Evolutionary conservation across 2,797 vertebrate genomes (phyloP), one percentile per base, ranked within the genome.

Genomic region (Acanthornis magna): DNA sequence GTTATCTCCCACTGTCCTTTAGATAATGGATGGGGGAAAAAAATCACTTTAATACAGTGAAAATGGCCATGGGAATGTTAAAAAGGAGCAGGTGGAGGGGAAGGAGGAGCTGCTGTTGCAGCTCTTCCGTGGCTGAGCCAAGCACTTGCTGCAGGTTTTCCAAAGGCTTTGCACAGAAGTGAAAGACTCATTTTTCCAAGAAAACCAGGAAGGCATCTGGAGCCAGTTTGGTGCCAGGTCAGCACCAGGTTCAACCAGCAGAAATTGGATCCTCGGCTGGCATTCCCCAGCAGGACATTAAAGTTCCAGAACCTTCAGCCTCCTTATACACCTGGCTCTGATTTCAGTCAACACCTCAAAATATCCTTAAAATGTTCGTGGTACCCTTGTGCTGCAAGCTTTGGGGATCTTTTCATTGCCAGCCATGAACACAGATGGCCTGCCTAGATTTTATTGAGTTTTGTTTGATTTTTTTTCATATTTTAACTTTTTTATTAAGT

Each of bases 181-280:
- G 32, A 10, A 66, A 55, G 14, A 9, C 6, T 77, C 47, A 0
- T 1, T 30, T 75, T 68, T n/a, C 57, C 58, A 73, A 11, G 32
- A 73, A 45, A 81, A 16, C 8, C 12, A 12, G 21, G n/a, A 40
- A 62, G 13, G 5, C 19, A n/a, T 2, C 1, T 0, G 1, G 30
- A 86, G 22, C 22, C 54, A 42, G 36, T 19, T n/a, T 6, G 0
- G n/a, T 19, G 1, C 16, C 20, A 12, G 22, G 22, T 12, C 83
- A 75, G 40, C 61, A 51, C 7, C 43, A 1, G 0, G 0, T 26
- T 55, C 29, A 36, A 5, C 19, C 4, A 7, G 10, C 40, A 73
- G 13, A 27, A 68, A 42, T 1, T 36, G 50, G 17, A 70, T 54
- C 40, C 38, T 78, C n/a, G 23, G 1, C 0, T 1, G 14, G 7